Evolutionary conservation across 2,797 vertebrate species (phyloP).

Genomic region (Scomberomorus guttatus): DNA sequence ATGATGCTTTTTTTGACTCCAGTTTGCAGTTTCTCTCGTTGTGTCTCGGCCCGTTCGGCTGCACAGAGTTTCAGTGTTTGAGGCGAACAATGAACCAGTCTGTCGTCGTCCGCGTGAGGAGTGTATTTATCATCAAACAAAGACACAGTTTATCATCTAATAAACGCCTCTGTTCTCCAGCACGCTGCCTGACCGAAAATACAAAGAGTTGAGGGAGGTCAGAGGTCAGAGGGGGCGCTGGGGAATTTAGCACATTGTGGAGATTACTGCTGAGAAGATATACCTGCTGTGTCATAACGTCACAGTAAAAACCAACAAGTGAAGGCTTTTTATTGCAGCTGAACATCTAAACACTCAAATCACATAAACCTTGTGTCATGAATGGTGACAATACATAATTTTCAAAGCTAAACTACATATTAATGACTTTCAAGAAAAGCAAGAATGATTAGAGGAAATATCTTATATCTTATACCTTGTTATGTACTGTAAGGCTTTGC

Average conservation of each 20-base stretch:
- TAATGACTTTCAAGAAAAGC: no score
- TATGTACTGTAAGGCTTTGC: no score
- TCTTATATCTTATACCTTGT: no score
- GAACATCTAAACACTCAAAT: no score
- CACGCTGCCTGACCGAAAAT: conserved; percentile 33
- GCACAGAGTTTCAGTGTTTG: conserved; percentile 71
- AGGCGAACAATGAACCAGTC: conserved; percentile 60
- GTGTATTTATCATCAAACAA: conserved; percentile 71
- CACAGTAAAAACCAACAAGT: no score
- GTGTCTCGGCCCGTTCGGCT: neutral
- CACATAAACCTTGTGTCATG: no score
- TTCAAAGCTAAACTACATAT: no score
- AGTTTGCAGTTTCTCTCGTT: conserved; percentile 20
- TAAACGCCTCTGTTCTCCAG: conserved; percentile 46
- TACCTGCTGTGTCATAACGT: neutral
- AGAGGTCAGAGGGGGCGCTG: conserved; percentile 28
- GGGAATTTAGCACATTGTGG: conserved; percentile 38
- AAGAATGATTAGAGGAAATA: no score
- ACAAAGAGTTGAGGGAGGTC: conserved; percentile 41
- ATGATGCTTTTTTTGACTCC: conserved; percentile 24
- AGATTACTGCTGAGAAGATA: neutral
- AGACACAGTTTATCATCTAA: conserved; percentile 66
- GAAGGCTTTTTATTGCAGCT: no score
- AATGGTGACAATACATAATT: no score
- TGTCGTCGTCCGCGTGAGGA: conserved; percentile 67